Conservation (phyloP, 1,140 invertebrate genomes). For the Micrasema minimum region DNA sequence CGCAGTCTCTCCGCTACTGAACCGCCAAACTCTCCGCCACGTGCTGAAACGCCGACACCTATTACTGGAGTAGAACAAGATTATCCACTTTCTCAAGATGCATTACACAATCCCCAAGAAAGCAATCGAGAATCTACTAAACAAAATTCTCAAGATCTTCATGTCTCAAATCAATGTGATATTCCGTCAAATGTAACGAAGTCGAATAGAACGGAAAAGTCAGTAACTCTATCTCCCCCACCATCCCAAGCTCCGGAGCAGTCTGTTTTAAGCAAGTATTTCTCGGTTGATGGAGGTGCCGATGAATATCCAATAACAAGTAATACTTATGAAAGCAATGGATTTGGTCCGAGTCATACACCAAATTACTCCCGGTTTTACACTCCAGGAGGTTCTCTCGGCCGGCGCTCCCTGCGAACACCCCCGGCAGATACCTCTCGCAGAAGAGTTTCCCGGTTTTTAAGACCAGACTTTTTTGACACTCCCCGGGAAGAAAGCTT, state of each 20-base stretch:
- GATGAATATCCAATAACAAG: not conserved
- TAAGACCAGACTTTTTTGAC: slow-evolving; percentile 83
- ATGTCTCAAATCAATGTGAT: too few relatives aligned
- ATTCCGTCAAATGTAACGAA: too few relatives aligned
- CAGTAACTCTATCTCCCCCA: too few relatives aligned
- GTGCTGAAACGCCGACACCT: too few relatives aligned
- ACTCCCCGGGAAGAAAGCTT: slow-evolving; percentile 75
- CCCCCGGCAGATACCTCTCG: slow-evolving; percentile 61
- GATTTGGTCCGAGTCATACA: too few relatives aligned
- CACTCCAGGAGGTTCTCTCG: slow-evolving; percentile 55
- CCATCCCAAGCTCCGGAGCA: not conserved
- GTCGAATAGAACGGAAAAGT: too few relatives aligned
- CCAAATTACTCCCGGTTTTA: not conserved
- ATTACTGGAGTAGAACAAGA: too few relatives aligned
- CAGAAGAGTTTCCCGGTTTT: slow-evolving; percentile 75
- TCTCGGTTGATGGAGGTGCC: too few relatives aligned
- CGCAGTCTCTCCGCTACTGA: slow-evolving; percentile 44
- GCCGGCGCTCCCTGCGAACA: slow-evolving; percentile 61
- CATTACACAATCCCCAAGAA: too few relatives aligned
- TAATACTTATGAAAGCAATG: not conserved
- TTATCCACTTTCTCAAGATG: too few relatives aligned
- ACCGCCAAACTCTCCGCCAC: not conserved
- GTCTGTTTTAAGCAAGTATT: not conserved
- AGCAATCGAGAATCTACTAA: too few relatives aligned
- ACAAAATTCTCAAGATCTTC: too few relatives aligned